Evolutionary conservation across 2,888 invertebrate genomes (phyloP), one percentile per base, ranked within the genome.

Genomic region (Laspeyria flexula): DNA sequence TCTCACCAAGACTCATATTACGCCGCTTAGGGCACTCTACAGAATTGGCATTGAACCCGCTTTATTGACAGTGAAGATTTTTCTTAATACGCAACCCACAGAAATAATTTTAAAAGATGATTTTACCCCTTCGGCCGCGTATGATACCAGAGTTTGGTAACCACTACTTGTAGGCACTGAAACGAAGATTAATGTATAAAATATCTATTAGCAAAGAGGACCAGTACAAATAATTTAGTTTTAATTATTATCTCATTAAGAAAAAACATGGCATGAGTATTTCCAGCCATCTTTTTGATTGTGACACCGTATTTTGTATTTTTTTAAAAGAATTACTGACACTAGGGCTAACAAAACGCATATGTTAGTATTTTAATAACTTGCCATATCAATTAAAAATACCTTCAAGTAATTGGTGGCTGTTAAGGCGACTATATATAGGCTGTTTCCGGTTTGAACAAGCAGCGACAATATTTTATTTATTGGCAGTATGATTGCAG

Each of bases 371-470:
- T 53, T 54, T 50, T 53, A 42, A 57, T 29, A 58, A 38, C 45
- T 48, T 37, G 56, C 42, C 29, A 60, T 55, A 58, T 54, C 46
- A 65, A 65, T 69, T 68, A 58, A 50, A 48, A 18, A 13, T 43
- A 34, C 34, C 39, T 30, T 37, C 12, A 13, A 18, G 12, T 21
- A 18, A 9, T 21, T 37, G n/a, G 12, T 2, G 34, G n/a, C 12
- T 35, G 11, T 34, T 18, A 34, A 21, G 37, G 11, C 1, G 21
- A 3, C 12, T 37, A 4, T 0, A 37, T n/a, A 37, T 12, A 2
- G 4, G 4, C 21, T 21, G 12, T 10, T 18, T 37, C 21, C 21
- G 21, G 11, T 18, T n/a, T 15, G 33, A 7, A 12, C 1, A 15
- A 33, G 15, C 1, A 12, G 0, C 15, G 15, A n/a, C 5, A 9